These are phyloP conservation scores for Mycalesis mineus DNA, from an alignment of 2,888 invertebrate genomes.

Conservation along the genomic window DNA sequence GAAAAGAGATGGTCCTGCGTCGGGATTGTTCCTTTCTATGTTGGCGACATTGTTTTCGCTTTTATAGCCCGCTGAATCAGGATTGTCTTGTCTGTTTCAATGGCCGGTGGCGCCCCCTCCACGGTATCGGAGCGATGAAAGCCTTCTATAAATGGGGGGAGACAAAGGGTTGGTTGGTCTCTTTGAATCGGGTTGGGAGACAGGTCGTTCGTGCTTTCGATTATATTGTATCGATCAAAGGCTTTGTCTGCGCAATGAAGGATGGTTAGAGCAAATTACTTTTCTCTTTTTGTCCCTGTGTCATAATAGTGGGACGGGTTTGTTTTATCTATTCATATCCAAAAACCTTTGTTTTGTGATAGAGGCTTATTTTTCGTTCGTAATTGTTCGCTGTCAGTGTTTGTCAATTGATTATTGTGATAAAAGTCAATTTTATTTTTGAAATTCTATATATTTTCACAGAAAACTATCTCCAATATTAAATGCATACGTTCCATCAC, in stretches of 20 bases:
- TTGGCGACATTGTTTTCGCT: conserved; percentile 78
- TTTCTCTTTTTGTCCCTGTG: conserved; percentile 59
- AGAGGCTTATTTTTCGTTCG: not conserved
- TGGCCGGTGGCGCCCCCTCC: conserved; percentile 74
- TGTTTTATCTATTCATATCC: conserved; percentile 14
- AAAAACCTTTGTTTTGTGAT: conserved; percentile 4
- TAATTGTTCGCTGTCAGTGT: not conserved
- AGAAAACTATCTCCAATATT: too few species aligned
- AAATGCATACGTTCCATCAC: too few species aligned
- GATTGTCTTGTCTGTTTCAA: conserved; percentile 78
- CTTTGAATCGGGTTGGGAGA: conserved; percentile 72
- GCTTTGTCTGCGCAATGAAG: conserved; percentile 67
- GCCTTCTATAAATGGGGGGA: conserved; percentile 73
- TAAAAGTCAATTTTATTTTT: not conserved
- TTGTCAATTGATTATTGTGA: not conserved
- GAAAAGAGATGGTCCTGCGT: conserved; percentile 68
- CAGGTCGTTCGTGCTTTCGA: conserved; percentile 73
- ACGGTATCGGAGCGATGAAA: conserved; percentile 65
- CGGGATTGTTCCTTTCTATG: conserved; percentile 78
- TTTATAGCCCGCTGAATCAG: conserved; percentile 75
- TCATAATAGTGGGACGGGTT: conserved; percentile 36
- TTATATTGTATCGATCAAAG: conserved; percentile 76
- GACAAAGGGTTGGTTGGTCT: conserved; percentile 78
- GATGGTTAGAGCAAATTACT: conserved; percentile 77
- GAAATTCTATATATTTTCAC: too few species aligned